Evolutionary conservation across 2,113 vertebrate species (phyloP).

Genomic region (Tursiops truncatus): DNA sequence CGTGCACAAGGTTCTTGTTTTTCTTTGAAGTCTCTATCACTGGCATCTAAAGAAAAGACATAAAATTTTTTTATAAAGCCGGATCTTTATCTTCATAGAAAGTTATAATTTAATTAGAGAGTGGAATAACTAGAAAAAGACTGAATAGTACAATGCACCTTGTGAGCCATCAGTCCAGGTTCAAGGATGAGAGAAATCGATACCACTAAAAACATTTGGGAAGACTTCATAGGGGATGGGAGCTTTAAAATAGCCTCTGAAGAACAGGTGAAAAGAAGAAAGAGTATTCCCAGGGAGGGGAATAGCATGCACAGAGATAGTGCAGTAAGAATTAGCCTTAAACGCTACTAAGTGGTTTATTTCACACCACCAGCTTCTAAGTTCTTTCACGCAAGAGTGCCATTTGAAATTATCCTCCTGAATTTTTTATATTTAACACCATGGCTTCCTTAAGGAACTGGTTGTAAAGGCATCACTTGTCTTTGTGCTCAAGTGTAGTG

Average conservation of each 20-base stretch:
- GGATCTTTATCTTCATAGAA: not conserved
- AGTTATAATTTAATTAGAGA: not conserved
- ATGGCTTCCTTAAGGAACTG: not conserved
- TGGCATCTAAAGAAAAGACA: not conserved
- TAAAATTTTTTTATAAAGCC: not conserved
- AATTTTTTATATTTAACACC: constrained; percentile 5
- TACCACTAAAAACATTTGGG: not conserved
- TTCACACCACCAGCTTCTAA: not conserved
- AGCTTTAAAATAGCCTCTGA: not conserved
- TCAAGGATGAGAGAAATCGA: not conserved
- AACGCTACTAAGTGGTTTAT: not conserved
- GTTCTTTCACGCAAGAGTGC: not conserved
- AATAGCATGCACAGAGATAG: not conserved
- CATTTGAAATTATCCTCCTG: not conserved
- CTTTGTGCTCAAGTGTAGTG: not conserved
- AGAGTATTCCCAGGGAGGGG: not conserved
- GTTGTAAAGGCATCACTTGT: constrained; percentile 32
- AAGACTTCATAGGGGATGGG: not conserved
- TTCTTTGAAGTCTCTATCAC: not conserved
- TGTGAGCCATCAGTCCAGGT: not conserved
- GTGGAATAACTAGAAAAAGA: not conserved
- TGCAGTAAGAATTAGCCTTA: not conserved
- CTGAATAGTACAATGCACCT: not conserved
- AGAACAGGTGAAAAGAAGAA: not conserved
- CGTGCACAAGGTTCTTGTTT: not conserved